Evolutionary conservation across 2,113 vertebrate genomes (phyloP).

Genomic region (Plectropomus leopardus): DNA sequence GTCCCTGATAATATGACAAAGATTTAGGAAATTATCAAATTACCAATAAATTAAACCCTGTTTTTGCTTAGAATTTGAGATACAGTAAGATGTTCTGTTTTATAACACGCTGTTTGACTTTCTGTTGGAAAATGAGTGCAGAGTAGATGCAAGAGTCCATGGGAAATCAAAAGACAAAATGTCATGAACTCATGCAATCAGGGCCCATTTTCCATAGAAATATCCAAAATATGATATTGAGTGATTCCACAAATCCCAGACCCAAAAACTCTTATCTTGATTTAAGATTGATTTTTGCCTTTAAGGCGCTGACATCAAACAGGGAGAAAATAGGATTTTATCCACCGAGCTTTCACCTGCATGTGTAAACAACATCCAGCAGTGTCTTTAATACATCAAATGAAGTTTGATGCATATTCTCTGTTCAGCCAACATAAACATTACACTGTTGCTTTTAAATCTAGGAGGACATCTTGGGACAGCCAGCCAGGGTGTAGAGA

Average conservation of each 20-base stretch:
- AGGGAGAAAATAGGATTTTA: conserved; percentile 64
- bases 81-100: conserved; percentile 2
- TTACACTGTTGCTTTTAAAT: conserved; percentile 79
- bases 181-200: conserved; percentile 27
- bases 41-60: conserved; percentile 14
- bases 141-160: not conserved
- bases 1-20: conserved; percentile 37
- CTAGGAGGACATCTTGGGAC: conserved; percentile 79
- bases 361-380: conserved; percentile 79
- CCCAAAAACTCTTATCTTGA: conserved; percentile 54
- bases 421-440: conserved; percentile 83
- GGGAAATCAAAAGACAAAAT: conserved; percentile 54
- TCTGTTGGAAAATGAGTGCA: not conserved
- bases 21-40: conserved; percentile 5
- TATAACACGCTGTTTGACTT: conserved; percentile 12
- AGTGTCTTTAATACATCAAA: conserved; percentile 83
- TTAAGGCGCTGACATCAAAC: conserved; percentile 77
- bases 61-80: conserved; percentile 29
- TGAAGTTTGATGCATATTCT: conserved; percentile 78
- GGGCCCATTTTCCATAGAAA: conserved; percentile 40
- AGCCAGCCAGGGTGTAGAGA: conserved; percentile 68
- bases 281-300: conserved; percentile 56
- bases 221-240: conserved; percentile 49
- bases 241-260: conserved; percentile 32
- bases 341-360: conserved; percentile 77